Evolutionary conservation across 2,797 vertebrate genomes (phyloP), one percentile per base, ranked within the genome.

Genomic region (Champsocephalus esox): DNA sequence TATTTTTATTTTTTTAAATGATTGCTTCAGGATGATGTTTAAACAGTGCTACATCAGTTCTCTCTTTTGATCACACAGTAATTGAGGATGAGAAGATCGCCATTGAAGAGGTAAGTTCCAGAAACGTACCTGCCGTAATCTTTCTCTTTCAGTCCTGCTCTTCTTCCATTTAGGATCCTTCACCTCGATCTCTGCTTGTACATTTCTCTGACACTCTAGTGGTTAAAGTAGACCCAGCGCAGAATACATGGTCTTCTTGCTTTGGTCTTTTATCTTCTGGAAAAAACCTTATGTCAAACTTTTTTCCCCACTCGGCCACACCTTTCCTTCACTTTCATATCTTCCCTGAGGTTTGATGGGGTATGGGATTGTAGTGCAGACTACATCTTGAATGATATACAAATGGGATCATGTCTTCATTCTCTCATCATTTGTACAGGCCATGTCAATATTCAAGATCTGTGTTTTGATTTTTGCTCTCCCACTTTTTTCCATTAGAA

Each of bases 401-500:
- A 6, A 7, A 6, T 38, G 44, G n/a, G 19, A 21, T 58, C 19
- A 41, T 43, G 12, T 21, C 9, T n/a, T 55, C 9, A 11, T 17
- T 64, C 21, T 28, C 10, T 51, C 9, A 38, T 5, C 3, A 41
- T 59, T 41, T 21, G 11, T 9, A 21, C 28, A 19, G 9, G 48
- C 49, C 1, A 1, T 45, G 13, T 10, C 32, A 3, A 49, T 2
- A n/a, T 24, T 45, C 1, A 44, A 62, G 34, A 32, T 34, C 0
- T 9, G 1, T 64, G 32, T 41, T 63, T 57, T 38, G 13, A 55
- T 61, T 51, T 43, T 5, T 4, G 17, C 57, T 21, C 32, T 54
- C 70, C 1, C 6, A 16, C 12, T n/a, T 13, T 14, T 46, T 13
- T 56, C 50, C 8, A 19, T 52, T 52, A 90, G 92, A 87, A 81